Base-by-base conservation (phyloP, 2,113 vertebrate genomes). In the Echinops telfairi region DNA sequence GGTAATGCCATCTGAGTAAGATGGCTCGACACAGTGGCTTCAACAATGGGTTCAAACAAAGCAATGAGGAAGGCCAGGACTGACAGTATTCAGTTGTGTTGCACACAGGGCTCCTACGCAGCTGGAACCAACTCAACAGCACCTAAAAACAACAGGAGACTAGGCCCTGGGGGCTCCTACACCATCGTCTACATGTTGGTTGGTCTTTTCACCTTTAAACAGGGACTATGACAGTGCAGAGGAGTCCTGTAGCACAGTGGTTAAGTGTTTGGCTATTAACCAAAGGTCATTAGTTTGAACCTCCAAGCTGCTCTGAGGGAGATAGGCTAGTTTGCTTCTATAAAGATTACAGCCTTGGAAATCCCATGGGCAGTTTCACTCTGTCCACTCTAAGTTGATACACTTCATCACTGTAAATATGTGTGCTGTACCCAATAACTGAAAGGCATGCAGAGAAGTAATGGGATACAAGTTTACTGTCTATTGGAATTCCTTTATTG, bases 361-460 rank as follows among this genome's bases (percentile, higher is more conserved):
- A 22, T 22, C 60, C 14, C 6, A 27, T 64, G 20, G 23, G 66
- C 27, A 31, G 29, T 68, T 31, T 29, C 29, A 31, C 66, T 68
- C 60, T 23, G 22, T 62, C 60, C 60, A 62, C 22, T 23, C 60
- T 62, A 4, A 20, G 60, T 62, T 16, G 60, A 62, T 17, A 62
- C 60, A 64, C 23, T 14, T 23, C 62, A 1, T 62, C 3, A 1
- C 4, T 10, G 9, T 8, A n/a, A 73, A 36, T 25, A 57, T 15
- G 2, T 5, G 4, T 1, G 7, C 6, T 3, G 15, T 15, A 9
- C 4, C 19, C 66, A 25, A 6, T 27, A 40, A 57, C 5, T 14
- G 16, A 66, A 53, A 31, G 16, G 1, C 53, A 33, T 0, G 0
- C 0, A 20, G 19, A 73, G 8, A 57, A 14, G 3, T 0, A 15